Evolutionary conservation across 2,797 vertebrate genomes (phyloP), one percentile per base, ranked within the genome.

Genomic region (Rhyacichthys aspro): DNA sequence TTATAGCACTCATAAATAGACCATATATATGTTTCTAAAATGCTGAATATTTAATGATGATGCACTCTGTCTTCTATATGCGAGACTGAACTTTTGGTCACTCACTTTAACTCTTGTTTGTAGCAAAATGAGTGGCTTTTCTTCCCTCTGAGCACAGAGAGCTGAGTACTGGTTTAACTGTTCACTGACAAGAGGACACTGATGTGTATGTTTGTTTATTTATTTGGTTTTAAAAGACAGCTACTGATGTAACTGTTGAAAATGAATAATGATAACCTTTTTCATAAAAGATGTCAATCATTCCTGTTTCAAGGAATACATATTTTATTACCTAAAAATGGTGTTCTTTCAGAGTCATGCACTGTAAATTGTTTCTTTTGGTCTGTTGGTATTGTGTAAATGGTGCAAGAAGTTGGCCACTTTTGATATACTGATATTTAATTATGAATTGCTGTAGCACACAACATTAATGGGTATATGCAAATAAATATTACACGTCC

Each of bases 241-340:
- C 70, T 87, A 83, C 86, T 80, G 58, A 67, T 44, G 57, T 59
- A 53, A 70, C 70, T 82, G 86, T 86, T 77, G 44, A 78, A 74
- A 72, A 89, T 88, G 61, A 58, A 75, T 84, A n/a, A 70, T 85
- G 70, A 79, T 71, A 43, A 89, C 63, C 58, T 73, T 91, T 91
- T 86, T 90, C 67, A 86, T 83, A 87, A 91, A 91, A 91, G 87
- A 82, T 85, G 67, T 73, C 64, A 84, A 85, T 90, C 65, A 33
- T 93, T 94, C 90, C 92, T 93, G 92, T 94, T 94, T 92, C 87
- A 94, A 93, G 92, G 90, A 93, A 93, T 87, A 82, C 48, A 47
- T 87, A 84, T 81, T 72, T 65, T 85, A 63, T 60, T 83, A 79
- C 72, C 75, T 76, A 78, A 55, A 69, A 43, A 59, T 72, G 77